Base-by-base conservation (phyloP, 2,888 invertebrate species). In the Tillus elongatus region DNA sequence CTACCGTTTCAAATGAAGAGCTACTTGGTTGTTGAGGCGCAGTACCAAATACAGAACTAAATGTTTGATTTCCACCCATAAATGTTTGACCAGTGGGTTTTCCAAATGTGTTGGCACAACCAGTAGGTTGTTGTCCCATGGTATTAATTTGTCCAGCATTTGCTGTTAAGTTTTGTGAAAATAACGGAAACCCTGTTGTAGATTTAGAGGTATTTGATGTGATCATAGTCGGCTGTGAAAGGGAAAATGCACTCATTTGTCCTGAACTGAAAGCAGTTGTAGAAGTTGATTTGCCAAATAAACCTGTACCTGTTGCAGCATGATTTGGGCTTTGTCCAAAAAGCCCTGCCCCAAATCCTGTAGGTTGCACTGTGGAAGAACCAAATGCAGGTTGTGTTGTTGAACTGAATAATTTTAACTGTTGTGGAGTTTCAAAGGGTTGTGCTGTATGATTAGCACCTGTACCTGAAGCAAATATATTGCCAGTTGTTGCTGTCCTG, bases 401-500 rank as follows among this genome's bases (percentile, higher is more conserved):
- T n/a, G n/a, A n/a, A n/a, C n/a, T n/a, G n/a, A n/a, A n/a, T n/a
- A n/a, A 47, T 36, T 48, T 52, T 16, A 52, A 47, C 27, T 49
- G 42, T n/a, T n/a, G n/a, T 15, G 69, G 51, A 0, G 66, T 57
- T 0, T 72, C 73, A 39, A 74, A 74, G 1, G 74, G 67, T 52
- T 75, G 73, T 39, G 61, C 61, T 0, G 69, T 65, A 26, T 61
- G 54, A 36, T 53, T 55, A 15, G 63, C 56, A n/a, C 71, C 71
- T 8, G n/a, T 8, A 19, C 6, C 24, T 8, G 54, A 69, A 70
- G 33, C 69, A 19, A 6, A 8, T 8, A 8, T 65, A 1, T 66
- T 58, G 2, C 30, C 16, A 3, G 81, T 70, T 1, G 74, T 69
- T 1, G 54, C 41, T 2, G 75, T 74, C 16, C 81, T 82, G 41